phyloP scores from a whole-genome alignment of 2,113 vertebrate species.

The Halichoeres trimaculatus region DNA sequence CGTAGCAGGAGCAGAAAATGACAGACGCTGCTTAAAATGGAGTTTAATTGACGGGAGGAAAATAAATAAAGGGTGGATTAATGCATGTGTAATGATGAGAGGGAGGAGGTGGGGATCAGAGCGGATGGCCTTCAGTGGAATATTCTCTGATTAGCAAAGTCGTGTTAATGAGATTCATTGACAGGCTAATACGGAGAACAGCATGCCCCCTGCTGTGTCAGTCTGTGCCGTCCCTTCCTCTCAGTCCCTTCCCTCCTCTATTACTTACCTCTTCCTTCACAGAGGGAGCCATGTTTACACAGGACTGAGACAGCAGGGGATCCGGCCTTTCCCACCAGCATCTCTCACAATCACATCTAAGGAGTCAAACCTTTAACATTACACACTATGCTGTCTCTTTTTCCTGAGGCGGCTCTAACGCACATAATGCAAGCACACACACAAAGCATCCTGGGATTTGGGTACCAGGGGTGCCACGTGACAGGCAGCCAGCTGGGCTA shows the following conservation, averaged over 20 bases:
- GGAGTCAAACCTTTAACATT: constrained; percentile 39
- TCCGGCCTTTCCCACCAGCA: constrained; percentile 32
- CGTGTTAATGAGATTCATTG: constrained; percentile 81
- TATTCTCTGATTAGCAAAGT: constrained; percentile 79
- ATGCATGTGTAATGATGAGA: constrained; percentile 67
- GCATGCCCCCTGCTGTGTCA: constrained; percentile 66
- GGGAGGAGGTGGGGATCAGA: constrained; percentile 52
- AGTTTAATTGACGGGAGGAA: constrained; percentile 20
- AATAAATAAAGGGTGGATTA: constrained; percentile 51
- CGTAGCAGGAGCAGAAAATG: constrained; percentile 23
- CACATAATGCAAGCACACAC: not conserved
- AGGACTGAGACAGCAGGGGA: constrained; percentile 32
- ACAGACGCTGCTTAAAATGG: constrained; percentile 42
- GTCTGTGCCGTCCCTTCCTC: constrained; percentile 60
- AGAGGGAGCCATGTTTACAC: constrained; percentile 47
- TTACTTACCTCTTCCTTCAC: constrained; percentile 44
- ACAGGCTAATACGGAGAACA: constrained; percentile 71
- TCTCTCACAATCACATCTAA: constrained; percentile 32
- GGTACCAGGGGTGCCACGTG: constrained; percentile 34
- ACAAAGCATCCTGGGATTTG: constrained; percentile 54
- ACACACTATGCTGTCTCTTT: constrained; percentile 6
- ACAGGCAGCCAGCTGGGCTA: constrained; percentile 69
- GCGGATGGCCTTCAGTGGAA: constrained; percentile 71
- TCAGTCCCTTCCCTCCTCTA: not conserved
- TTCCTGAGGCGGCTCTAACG: constrained; percentile 20